Percentiles rank a stretch among this genome's conserved stretches.
Conservation (phyloP, 2,797 vertebrate genomes). For the Megalops cyprinoides region DNA sequence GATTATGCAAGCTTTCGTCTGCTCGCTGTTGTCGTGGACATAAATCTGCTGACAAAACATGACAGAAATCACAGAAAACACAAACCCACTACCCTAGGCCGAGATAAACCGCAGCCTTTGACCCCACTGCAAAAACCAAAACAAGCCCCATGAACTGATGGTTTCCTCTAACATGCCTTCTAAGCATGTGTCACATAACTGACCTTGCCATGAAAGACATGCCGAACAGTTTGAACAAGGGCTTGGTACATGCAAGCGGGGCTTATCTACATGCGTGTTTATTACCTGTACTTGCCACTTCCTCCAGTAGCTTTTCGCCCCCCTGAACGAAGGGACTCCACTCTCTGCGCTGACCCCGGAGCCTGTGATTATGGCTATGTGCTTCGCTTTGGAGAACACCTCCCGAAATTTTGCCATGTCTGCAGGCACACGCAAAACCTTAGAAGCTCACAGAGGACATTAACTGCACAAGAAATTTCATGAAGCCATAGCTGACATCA, state of each 20-base stretch:
- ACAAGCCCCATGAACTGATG: not conserved
- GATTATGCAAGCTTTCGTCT: not conserved
- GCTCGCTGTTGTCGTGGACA: not conserved
- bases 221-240: not conserved
- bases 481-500: no score
- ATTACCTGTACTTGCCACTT: conserved; percentile 91
- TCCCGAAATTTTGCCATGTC: conserved; percentile 86
- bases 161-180: not conserved
- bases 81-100: not conserved
- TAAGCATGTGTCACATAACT: not conserved
- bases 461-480: no score
- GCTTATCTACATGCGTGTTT: conserved; percentile 3
- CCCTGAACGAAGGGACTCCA: conserved; percentile 92
- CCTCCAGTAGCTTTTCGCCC: conserved; percentile 92
- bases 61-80: not conserved
- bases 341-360: conserved; percentile 94
- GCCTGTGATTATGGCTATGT: conserved; percentile 88
- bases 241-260: not conserved
- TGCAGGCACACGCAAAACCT: conserved; percentile 48
- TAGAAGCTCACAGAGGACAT: no score
- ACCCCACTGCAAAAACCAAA: not conserved
- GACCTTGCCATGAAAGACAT: not conserved
- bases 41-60: conserved; percentile 13
- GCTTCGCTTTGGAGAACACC: conserved; percentile 84
- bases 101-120: not conserved